phyloP scores from a whole-genome alignment of 2,797 vertebrate genomes.

The Periophthalmus magnuspinnatus region DNA sequence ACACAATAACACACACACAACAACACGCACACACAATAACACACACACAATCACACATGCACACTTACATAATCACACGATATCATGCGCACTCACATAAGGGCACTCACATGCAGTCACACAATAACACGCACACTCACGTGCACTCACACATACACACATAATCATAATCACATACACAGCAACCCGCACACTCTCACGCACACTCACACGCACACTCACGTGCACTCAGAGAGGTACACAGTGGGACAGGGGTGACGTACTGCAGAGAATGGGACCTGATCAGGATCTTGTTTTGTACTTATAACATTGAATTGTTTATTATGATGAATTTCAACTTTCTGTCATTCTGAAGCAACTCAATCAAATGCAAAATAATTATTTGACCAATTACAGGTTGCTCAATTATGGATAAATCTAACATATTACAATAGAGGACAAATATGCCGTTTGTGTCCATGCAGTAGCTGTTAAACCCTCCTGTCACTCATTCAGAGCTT shows the following conservation, averaged over 20 bases:
- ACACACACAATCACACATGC: no score
- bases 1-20: no score
- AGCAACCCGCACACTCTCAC: slow-evolving; percentile 41
- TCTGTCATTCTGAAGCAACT: neutral
- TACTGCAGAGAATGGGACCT: neutral
- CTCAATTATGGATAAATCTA: no score
- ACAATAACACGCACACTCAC: neutral
- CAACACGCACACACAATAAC: no score
- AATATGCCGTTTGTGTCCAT: no score
- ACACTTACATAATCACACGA: no score
- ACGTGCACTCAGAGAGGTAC: neutral
- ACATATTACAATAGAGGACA: no score
- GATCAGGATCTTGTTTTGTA: neutral
- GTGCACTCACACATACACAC: slow-evolving; percentile 39
- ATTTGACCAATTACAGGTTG: no score
- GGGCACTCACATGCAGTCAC: no score
- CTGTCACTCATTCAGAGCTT: neutral
- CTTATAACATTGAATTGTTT: neutral
- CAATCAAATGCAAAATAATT: no score
- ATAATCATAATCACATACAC: neutral
- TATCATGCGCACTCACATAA: no score
- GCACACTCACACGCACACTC: slow-evolving; percentile 34
- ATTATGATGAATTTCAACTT: neutral
- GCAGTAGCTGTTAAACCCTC: no score
- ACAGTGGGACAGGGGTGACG: neutral